These are phyloP conservation scores for Paradoxurus hermaphroditus DNA, from an alignment of 2,113 vertebrate genomes.

Conservation along the genomic window DNA sequence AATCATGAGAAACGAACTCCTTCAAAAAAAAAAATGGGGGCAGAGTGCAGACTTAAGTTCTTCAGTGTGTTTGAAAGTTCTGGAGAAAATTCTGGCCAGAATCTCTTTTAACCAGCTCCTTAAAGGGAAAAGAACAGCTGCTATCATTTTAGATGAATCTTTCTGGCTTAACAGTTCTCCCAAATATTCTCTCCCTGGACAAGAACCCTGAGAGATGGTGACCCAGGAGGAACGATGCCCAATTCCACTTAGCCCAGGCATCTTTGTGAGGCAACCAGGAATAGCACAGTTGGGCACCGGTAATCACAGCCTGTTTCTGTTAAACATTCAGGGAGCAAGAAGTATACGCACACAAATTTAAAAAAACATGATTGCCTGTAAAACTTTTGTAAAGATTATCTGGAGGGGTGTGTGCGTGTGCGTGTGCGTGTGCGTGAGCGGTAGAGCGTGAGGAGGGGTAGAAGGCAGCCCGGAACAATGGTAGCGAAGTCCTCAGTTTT, in stretches of 20 bases:
- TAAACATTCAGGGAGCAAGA: background rate
- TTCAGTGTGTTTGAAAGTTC: background rate
- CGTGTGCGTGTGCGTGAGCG: background rate
- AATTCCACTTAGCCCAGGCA: background rate
- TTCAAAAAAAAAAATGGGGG: conserved; percentile 44
- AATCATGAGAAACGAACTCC: background rate
- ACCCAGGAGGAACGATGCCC: background rate
- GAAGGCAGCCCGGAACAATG: background rate
- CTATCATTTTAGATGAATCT: background rate
- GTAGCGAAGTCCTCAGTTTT: background rate
- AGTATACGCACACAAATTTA: background rate
- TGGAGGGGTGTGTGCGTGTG: background rate
- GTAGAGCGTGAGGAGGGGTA: background rate
- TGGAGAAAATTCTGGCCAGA: conserved; percentile 29
- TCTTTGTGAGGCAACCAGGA: background rate
- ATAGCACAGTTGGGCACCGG: background rate
- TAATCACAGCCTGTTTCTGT: background rate
- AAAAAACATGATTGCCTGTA: background rate
- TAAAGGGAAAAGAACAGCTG: conserved; percentile 21
- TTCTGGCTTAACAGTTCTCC: background rate
- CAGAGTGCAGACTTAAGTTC: background rate
- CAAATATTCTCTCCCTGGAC: conserved; percentile 12
- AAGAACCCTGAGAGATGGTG: background rate
- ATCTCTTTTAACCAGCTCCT: background rate
- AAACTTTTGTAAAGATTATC: background rate